A percentile compares a stretch with the other conserved stretches of the same genome.
Evolutionary conservation across 92 coral and sea anemone species (phyloP).

Genomic region (Porites lobata): DNA sequence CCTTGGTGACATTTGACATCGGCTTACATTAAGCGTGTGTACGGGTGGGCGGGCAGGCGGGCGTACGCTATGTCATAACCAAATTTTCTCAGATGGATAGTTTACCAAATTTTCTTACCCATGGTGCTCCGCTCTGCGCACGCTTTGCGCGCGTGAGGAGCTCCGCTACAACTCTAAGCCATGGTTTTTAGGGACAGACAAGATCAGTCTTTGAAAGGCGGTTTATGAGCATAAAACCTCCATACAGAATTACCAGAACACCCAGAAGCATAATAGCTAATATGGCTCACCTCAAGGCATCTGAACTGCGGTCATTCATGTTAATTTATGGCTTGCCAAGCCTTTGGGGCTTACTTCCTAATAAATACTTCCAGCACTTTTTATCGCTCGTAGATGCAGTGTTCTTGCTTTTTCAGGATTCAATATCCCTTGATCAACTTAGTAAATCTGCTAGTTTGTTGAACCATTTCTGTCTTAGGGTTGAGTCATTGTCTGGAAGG

Average conservation of each 20-base stretch:
- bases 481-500: slow-evolving; percentile 74
- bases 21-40: no score
- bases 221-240: slow-evolving; percentile 64
- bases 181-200: slow-evolving; percentile 51
- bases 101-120: no score
- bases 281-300: slow-evolving; percentile 77
- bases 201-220: slow-evolving; percentile 62
- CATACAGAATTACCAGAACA: slow-evolving; percentile 73
- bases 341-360: slow-evolving; percentile 74
- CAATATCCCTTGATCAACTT: slow-evolving; percentile 35
- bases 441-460: slow-evolving; percentile 56
- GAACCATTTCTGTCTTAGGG: slow-evolving; percentile 68
- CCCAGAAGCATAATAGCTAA: slow-evolving; percentile 67
- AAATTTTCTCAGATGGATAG: no score
- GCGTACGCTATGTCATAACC: no score
- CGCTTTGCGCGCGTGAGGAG: no score
- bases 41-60: no score
- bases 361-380: slow-evolving; percentile 77
- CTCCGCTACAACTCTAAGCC: slow-evolving; percentile 43
- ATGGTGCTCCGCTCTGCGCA: no score
- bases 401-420: slow-evolving; percentile 64
- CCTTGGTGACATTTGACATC: no score
- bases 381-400: slow-evolving; percentile 74
- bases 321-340: slow-evolving; percentile 82
- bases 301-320: slow-evolving; percentile 77